Conservation (phyloP, 2,113 vertebrate species). For the Zosterops hypoxanthus region DNA sequence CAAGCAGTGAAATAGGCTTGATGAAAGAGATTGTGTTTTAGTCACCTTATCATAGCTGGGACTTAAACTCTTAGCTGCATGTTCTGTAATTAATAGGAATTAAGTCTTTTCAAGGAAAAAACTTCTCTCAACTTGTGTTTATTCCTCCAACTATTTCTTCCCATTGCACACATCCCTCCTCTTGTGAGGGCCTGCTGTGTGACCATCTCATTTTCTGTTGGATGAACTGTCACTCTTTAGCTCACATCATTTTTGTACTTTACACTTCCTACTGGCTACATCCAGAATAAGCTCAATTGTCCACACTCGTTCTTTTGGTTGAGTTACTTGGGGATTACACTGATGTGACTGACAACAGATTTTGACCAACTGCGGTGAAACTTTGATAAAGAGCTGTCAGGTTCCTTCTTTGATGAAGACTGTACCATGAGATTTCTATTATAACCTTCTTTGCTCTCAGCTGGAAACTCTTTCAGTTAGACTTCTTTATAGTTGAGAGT, state of each 20-base stretch:
- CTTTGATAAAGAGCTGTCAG: neutral
- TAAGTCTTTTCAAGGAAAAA: neutral
- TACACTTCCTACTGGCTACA: neutral
- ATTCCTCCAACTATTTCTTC: neutral
- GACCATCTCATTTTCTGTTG: neutral
- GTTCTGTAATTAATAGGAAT: neutral
- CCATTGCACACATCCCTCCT: neutral
- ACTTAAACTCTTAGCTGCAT: neutral
- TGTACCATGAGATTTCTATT: conserved; percentile 29
- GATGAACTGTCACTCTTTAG: neutral
- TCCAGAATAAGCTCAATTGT: neutral
- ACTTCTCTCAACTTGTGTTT: neutral
- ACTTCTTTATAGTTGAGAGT: neutral
- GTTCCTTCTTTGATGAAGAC: conserved; percentile 18
- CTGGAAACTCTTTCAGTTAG: neutral
- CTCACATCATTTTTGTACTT: neutral
- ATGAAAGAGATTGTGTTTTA: neutral
- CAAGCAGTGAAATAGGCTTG: neutral
- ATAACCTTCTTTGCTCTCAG: conserved; percentile 24
- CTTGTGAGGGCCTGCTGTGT: neutral
- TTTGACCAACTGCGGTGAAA: neutral
- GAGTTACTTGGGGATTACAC: neutral
- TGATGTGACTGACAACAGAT: neutral
- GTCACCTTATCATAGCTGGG: neutral
- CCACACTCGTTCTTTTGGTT: neutral